Evolutionary conservation across 2,888 invertebrate genomes (phyloP), one percentile per base, ranked within the genome.

Genomic region (Thereva nobilitata): DNA sequence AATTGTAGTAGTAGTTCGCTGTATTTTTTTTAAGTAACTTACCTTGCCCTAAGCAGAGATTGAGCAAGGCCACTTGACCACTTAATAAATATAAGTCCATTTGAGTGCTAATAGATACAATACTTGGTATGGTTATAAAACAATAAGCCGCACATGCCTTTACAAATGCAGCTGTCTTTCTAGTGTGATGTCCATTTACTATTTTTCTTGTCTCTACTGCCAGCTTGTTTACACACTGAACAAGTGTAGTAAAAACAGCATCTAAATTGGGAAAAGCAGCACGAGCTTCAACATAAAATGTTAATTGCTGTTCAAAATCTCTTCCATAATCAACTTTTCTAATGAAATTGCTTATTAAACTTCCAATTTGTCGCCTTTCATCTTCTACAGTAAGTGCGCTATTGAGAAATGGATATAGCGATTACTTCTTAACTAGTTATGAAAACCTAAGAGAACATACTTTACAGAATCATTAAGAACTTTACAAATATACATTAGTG

Each of bases 61-160:
- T 95, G 66, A 91, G 85, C 68, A 97, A 83, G 35, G 96, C 94
- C 52, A 93, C 91, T 82, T 95, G 93, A 12, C 94, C 95, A 9
- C 92, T 90, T 5, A 93, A 83, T 67, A 96, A 84, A 83, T 95
- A 95, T 55, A 97, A 85, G 73, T 92, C 90, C 74, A 95, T 86
- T 76, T 91, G 87, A 35, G 87, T 85, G 68, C 90, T 87, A n/a
- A 89, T 85, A 68, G 91, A 90, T 73, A 86, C 87, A 77, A 98
- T 87, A 9, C 97, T 97, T n/a, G 98, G 98, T 78, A 96, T 92
- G 6, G 97, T 97, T 70, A 98, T 96, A 81, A 91, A 97, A 80
- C 92, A 91, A 82, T 93, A 98, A 0, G 98, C 97, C 52, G 93
- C 90, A 83, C 97, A 97, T 2, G 97, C 97, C 76, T 93, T 88